Conservation (phyloP, 2,113 vertebrate genomes). For the Proteles cristata region DNA sequence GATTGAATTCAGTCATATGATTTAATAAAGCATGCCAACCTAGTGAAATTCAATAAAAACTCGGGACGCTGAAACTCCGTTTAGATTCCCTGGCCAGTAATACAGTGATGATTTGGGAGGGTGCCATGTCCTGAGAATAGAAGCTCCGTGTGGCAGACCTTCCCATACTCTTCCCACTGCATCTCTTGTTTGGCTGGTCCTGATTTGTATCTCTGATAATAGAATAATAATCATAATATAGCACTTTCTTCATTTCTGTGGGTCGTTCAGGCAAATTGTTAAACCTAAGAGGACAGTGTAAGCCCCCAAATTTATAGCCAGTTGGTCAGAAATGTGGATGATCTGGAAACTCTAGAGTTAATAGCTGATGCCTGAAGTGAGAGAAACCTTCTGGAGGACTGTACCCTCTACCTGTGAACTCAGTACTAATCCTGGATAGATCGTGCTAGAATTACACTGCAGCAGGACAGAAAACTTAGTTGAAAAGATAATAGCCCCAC, state of each 20-base stretch:
- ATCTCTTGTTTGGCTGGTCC: not conserved
- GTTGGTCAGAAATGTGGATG: not conserved
- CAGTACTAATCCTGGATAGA: not conserved
- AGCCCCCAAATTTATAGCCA: not conserved
- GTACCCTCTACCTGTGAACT: not conserved
- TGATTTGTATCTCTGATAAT: not conserved
- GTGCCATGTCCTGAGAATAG: not conserved
- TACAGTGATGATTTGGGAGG: not conserved
- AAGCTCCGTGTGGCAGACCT: not conserved
- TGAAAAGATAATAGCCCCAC: not conserved
- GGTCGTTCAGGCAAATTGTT: not conserved
- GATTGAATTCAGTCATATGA: not conserved
- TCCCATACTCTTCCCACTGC: not conserved
- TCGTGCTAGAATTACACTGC: not conserved
- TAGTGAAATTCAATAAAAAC: constrained; percentile 23
- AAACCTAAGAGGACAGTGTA: not conserved
- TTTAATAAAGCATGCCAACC: not conserved
- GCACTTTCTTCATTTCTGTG: not conserved
- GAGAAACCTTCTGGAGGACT: not conserved
- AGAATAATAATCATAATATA: not conserved
- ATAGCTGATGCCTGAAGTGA: not conserved
- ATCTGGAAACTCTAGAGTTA: not conserved
- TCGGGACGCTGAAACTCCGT: not conserved
- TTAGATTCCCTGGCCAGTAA: not conserved
- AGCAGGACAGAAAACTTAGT: not conserved